Evolutionary conservation across 2,113 vertebrate genomes (phyloP).

Genomic region (Myrmecophaga tridactyla): DNA sequence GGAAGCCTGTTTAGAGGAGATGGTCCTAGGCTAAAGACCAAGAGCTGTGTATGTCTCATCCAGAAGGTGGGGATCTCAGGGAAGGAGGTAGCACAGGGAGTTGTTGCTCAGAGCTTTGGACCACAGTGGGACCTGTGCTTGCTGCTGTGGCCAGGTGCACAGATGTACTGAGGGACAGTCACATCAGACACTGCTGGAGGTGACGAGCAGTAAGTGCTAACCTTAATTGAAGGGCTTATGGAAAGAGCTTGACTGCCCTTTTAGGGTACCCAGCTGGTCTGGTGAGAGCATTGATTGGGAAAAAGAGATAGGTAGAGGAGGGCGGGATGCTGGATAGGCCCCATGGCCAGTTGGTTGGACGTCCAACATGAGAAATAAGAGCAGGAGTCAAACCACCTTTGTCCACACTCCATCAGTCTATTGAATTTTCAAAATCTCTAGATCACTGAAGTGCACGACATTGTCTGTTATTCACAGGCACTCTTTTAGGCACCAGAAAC

Average conservation of each 20-base stretch:
- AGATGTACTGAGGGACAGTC: neutral
- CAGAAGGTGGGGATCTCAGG: neutral
- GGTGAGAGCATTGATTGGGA: no score
- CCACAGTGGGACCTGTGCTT: neutral
- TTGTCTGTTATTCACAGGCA: neutral
- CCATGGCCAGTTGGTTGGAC: neutral
- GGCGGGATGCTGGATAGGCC: neutral
- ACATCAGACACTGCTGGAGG: accelerated
- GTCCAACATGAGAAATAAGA: neutral
- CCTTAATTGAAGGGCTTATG: neutral
- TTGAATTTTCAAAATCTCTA: neutral
- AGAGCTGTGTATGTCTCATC: neutral
- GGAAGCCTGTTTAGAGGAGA: neutral
- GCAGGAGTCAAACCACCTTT: no score
- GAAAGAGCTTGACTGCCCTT: neutral
- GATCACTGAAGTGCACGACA: no score
- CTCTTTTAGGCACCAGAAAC: neutral
- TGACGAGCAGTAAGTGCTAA: neutral
- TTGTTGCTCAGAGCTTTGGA: neutral
- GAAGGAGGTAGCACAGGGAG: neutral
- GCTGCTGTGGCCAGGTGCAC: neutral
- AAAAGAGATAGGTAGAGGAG: neutral
- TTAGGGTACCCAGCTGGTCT: neutral
- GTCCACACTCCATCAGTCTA: neutral
- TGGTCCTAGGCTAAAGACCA: neutral